These are phyloP conservation scores for Boloria selene DNA, from an alignment of 2,888 invertebrate species.

Conservation along the genomic window DNA sequence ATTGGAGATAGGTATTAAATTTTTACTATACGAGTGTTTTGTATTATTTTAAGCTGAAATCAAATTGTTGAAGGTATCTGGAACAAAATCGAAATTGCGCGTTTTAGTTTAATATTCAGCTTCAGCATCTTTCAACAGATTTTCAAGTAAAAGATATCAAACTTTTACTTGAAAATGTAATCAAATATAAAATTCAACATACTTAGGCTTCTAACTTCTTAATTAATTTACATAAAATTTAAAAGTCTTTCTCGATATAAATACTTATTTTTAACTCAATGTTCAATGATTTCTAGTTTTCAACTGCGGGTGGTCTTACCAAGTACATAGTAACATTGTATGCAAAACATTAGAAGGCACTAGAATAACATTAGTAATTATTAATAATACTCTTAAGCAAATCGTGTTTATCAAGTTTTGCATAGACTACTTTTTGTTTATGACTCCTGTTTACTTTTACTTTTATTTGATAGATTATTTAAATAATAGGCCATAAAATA, in stretches of 20 bases:
- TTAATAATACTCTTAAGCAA: slow-evolving; percentile 3
- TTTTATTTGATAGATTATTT: neutral
- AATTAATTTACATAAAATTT: neutral
- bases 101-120: too few relatives aligned
- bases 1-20: slow-evolving; percentile 2
- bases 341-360: slow-evolving; percentile 48
- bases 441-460: neutral
- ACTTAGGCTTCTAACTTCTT: neutral
- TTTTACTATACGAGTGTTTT: slow-evolving; percentile 5
- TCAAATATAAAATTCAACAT: too few relatives aligned
- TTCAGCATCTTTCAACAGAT: too few relatives aligned
- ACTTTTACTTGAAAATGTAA: neutral
- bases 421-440: neutral
- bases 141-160: too few relatives aligned
- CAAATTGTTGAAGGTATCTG: too few relatives aligned
- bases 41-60: neutral
- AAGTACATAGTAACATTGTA: slow-evolving; percentile 47
- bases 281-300: slow-evolving; percentile 35
- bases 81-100: too few relatives aligned
- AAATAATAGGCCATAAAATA: neutral
- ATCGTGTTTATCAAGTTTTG: slow-evolving; percentile 15
- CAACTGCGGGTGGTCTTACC: slow-evolving; percentile 48
- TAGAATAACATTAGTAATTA: slow-evolving; percentile 51
- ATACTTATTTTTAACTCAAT: slow-evolving; percentile 4
- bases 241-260: slow-evolving; percentile 1